Base-by-base conservation (phyloP, 2,888 invertebrate species). In the Scaptomyza caliginosa region DNA sequence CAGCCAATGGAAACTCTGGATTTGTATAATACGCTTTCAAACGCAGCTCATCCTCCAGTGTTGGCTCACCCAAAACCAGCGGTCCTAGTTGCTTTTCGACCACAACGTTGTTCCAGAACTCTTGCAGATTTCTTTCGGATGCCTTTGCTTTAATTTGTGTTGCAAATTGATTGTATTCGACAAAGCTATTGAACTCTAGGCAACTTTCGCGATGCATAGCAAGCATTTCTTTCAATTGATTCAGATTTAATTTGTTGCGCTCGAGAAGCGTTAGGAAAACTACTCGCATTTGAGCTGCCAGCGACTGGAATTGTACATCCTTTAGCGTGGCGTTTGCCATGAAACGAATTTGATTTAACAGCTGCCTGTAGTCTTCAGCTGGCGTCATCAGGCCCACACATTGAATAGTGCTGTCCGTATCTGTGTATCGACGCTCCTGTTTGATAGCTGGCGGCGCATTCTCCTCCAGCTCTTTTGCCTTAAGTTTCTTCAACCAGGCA, bases 361-460 rank as follows among this genome's bases (percentile, higher is more conserved):
- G 91, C 17, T 85, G 79, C 66, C 89, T 89, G 74, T 93, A 95
- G 86, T 95, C 95, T 52, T 92, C 92, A 4, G 93, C 92, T 0
- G 95, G 95, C 26, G 93, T 92, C 2, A 93, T 87, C 6, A 94
- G 93, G 0, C 95, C 93, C 51, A 95, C 93, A 88, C 91, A 80
- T 8, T 86, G 77, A 17, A 82, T 63, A 3, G 13, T 17, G 2
- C 69, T 16, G 5, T 65, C 26, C 0, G 46, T 17, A 3, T 62
- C 28, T 55, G 26, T 23, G 17, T 78, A 62, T 0, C 19, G 13
- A 1, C 23, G 54, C 11, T 87, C 74, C 26, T 45, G 73, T 60
- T 51, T 77, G 50, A 59, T 62, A 21, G 19, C 36, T 24, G 45
- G 39, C 11, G 16, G 49, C 0, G 59, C 40, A 3, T 54, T 56